phyloP scores from a whole-genome alignment of 2,113 vertebrate genomes.

The Lophotis ruficrista region DNA sequence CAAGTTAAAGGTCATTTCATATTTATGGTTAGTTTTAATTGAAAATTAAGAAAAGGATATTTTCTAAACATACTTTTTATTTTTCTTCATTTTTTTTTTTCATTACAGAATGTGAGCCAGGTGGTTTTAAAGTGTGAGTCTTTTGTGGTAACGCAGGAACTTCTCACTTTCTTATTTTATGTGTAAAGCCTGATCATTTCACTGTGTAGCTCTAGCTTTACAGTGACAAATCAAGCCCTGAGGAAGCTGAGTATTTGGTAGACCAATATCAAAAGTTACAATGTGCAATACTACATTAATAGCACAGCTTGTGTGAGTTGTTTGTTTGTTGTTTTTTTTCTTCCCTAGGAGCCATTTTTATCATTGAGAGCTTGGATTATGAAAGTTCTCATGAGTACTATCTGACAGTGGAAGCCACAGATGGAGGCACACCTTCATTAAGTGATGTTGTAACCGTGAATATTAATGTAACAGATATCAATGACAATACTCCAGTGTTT shows the following conservation, averaged over 20 bases:
- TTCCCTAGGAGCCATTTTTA: conserved; percentile 86
- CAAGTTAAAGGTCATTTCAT: neutral
- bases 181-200: neutral
- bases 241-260: neutral
- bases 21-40: neutral
- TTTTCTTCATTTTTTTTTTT: neutral
- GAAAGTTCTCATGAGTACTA: conserved; percentile 93
- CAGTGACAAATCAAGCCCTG: neutral
- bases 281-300: neutral
- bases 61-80: neutral
- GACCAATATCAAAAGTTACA: neutral
- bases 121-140: neutral
- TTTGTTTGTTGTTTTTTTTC: neutral
- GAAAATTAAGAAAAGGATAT: neutral
- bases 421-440: conserved; percentile 89
- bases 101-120: neutral
- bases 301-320: neutral
- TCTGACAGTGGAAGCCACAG: conserved; percentile 92
- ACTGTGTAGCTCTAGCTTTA: neutral
- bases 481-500: conserved; percentile 91
- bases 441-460: conserved; percentile 93
- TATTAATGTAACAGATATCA: conserved; percentile 94
- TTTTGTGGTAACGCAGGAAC: neutral
- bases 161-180: neutral
- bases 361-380: conserved; percentile 91